These are phyloP conservation scores for Puffinus mauretanicus DNA, from an alignment of 2,113 vertebrate genomes.

Conservation along the genomic window DNA sequence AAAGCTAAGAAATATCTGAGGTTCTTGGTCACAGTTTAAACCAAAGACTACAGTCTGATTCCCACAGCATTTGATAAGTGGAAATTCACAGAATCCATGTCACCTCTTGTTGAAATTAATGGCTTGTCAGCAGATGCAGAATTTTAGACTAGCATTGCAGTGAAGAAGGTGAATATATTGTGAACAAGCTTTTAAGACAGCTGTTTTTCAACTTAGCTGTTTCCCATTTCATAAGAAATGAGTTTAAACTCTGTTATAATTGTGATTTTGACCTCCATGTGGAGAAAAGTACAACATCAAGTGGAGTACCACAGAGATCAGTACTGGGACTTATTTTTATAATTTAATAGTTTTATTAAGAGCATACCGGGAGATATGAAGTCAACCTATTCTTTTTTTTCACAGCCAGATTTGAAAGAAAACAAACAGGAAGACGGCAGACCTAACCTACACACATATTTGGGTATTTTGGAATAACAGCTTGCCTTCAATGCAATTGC, in stretches of 20 bases:
- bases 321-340: background rate
- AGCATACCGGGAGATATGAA: background rate
- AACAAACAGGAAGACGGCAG: background rate
- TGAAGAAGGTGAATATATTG: background rate
- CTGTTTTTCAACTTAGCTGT: background rate
- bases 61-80: background rate
- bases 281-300: background rate
- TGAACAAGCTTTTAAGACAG: background rate
- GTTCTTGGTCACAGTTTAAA: background rate
- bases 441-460: background rate
- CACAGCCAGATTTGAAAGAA: background rate
- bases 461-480: background rate
- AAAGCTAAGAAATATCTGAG: background rate
- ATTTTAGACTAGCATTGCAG: background rate
- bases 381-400: background rate
- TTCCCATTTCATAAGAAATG: background rate
- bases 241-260: background rate
- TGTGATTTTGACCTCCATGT: background rate
- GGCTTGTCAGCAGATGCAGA: background rate
- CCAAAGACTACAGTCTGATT: background rate
- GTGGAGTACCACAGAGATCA: background rate
- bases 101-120: background rate
- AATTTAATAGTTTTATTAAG: background rate
- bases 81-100: background rate
- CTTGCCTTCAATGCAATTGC: background rate